A percentile compares a stretch with the other conserved stretches of the same genome.
These are phyloP conservation scores for Antechinus stuartii DNA, from an alignment of 2,113 vertebrate genomes.

Conservation along the genomic window DNA sequence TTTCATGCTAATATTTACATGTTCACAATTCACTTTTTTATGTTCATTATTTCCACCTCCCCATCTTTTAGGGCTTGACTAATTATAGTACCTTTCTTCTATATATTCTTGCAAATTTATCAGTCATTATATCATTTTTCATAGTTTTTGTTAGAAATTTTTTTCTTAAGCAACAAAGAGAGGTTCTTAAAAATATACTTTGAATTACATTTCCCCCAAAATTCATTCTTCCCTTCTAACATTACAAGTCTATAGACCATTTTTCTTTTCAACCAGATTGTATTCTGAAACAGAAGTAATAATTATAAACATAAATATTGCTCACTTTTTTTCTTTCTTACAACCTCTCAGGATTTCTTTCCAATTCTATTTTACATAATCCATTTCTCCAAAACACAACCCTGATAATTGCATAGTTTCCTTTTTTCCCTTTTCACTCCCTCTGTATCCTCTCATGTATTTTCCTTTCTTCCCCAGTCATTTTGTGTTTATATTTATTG, in stretches of 20 bases:
- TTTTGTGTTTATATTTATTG: neutral
- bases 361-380: slow-evolving; percentile 8
- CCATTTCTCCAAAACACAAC: neutral
- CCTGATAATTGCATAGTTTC: neutral
- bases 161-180: neutral
- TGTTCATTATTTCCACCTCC: neutral
- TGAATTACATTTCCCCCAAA: neutral
- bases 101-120: neutral
- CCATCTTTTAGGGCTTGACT: neutral
- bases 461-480: neutral
- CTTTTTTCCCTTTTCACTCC: neutral
- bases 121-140: neutral
- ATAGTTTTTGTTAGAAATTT: neutral
- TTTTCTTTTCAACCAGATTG: slow-evolving; percentile 4
- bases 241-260: neutral
- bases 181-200: neutral
- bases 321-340: neutral
- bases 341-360: neutral
- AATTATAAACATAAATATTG: slow-evolving; percentile 2
- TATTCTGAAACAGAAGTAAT: neutral
- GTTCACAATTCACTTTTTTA: neutral
- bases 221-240: neutral
- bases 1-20: neutral
- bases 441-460: neutral
- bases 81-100: neutral